Percentiles rank a stretch among this genome's conserved stretches.
Evolutionary conservation across 2,797 vertebrate species (phyloP).

Genomic region (Myotis findleyi): DNA sequence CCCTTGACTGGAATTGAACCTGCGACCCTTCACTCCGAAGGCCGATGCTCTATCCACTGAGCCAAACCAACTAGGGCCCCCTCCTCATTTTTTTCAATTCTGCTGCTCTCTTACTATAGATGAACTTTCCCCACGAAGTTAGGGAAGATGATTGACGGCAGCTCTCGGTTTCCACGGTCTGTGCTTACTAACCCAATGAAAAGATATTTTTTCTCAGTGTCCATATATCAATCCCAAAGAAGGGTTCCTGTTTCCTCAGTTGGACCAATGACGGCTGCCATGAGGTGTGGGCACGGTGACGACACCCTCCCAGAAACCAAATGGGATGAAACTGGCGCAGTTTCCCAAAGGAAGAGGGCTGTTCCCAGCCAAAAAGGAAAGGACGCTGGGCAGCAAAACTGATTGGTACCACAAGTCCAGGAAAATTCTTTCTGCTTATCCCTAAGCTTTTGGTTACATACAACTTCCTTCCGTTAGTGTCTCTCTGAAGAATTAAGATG

Average conservation of each 20-base stretch:
- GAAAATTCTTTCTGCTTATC: neutral
- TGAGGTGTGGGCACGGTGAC: neutral
- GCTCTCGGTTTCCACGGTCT: neutral
- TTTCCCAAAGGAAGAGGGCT: neutral
- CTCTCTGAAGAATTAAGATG: neutral
- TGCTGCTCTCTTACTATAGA: neutral
- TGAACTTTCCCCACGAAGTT: neutral
- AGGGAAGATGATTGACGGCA: neutral
- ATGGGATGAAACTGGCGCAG: neutral
- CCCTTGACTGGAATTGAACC: neutral
- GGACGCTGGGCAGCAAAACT: neutral
- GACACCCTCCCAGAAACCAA: neutral
- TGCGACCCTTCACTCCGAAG: neutral
- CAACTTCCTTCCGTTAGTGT: neutral
- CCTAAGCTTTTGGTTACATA: neutral
- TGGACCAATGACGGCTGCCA: neutral
- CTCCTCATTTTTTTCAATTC: neutral
- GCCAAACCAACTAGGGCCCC: neutral
- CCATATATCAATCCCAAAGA: neutral
- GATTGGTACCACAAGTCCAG: neutral
- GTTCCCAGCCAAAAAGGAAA: neutral
- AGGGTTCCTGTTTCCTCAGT: neutral
- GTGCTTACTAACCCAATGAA: neutral
- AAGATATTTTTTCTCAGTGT: neutral
- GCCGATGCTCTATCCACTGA: neutral